Evolutionary conservation across 2,888 invertebrate genomes (phyloP), one percentile per base, ranked within the genome.

Genomic region (Drosophila paramelanica): DNA sequence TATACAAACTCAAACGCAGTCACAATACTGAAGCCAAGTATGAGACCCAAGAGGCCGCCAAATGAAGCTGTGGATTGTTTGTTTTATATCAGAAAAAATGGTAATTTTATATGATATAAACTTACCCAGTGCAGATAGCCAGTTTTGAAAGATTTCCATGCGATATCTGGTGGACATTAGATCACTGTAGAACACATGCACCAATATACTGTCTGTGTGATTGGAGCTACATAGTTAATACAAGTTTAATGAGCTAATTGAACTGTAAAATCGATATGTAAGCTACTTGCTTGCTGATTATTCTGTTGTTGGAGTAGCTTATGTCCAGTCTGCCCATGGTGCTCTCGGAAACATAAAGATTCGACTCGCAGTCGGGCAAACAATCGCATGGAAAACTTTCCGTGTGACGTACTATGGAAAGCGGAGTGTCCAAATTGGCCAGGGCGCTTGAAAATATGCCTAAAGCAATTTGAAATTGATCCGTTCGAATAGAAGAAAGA

Each of bases 111-210:
- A 7, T 10, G 14, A 8, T 2, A 41, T 4, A 11, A 5, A 31
- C 43, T 79, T 91, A 96, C 96, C 95, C 65, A 96, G 93, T 77
- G 95, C 92, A 73, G 95, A 95, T 73, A 95, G 94, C 96, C 96
- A 96, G 85, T 94, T 95, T 77, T 95, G 94, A 90, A 94, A 94
- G 58, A 95, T 94, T 83, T 95, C 95, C 52, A 94, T 94, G 51
- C 95, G 93, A 88, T 94, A 95, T 77, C 94, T 93, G 5, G 94
- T 95, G 4, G 95, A 94, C 71, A 95, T 94, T 73, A 96, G 90
- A 89, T 96, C 96, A 84, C 94, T 95, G 88, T 95, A 96, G 91
- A 94, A 96, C n/a, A 96, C 93, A 83, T 95, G 95, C 43, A 96
- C 79, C 47, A 95, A 83, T 36, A 95, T 95, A 50, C 93, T 93